Evolutionary conservation across 2,113 vertebrate species (phyloP).

Genomic region (Balaeniceps rex): DNA sequence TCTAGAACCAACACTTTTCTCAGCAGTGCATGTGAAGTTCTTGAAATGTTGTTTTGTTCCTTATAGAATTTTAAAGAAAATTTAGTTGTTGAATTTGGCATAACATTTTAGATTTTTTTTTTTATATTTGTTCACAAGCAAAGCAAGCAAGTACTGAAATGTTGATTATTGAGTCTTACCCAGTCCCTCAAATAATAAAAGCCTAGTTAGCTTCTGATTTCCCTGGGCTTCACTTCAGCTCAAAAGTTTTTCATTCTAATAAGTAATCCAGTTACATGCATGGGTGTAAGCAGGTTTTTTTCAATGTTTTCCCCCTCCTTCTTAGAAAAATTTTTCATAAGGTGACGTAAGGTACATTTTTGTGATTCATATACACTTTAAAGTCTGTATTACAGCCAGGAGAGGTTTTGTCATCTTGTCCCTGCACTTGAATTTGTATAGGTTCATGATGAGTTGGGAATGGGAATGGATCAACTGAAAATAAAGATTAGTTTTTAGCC

Average conservation of each 20-base stretch:
- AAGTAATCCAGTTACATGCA: not conserved
- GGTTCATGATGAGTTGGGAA: not conserved
- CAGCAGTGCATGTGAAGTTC: not conserved
- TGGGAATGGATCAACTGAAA: not conserved
- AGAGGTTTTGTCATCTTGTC: not conserved
- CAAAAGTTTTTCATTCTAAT: not conserved
- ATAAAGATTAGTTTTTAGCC: not conserved
- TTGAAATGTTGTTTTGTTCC: not conserved
- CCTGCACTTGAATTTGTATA: not conserved
- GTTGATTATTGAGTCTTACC: not conserved
- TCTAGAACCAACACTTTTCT: not conserved
- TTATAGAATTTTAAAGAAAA: not conserved
- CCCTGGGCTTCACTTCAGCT: not conserved
- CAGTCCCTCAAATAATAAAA: not conserved
- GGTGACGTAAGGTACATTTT: not conserved
- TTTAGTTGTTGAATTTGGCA: not conserved
- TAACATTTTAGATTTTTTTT: not conserved
- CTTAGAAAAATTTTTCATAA: not conserved
- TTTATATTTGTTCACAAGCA: not conserved
- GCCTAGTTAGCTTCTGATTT: not conserved
- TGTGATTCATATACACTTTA: not conserved
- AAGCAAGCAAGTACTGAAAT: not conserved
- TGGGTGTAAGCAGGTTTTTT: not conserved
- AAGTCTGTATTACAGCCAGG: not conserved
- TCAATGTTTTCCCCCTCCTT: not conserved